phyloP scores from a whole-genome alignment of 2,888 invertebrate genomes.

The Alentia gelatinosa region DNA sequence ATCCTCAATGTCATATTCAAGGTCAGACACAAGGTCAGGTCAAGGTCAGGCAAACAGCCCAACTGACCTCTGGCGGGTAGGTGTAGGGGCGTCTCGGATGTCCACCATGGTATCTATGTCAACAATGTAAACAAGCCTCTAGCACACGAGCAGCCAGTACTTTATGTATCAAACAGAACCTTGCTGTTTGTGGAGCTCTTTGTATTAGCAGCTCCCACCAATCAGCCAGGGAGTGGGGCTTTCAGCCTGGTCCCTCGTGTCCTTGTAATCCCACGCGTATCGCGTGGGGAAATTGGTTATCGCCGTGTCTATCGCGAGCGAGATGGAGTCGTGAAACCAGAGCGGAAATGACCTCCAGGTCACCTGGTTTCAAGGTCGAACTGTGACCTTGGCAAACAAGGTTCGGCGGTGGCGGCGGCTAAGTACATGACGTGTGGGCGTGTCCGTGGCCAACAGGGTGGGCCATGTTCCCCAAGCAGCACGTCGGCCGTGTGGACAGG shows the following conservation, averaged over 20 bases:
- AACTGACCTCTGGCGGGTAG: background rate
- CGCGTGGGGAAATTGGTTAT: background rate
- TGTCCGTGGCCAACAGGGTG: background rate
- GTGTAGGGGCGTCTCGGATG: background rate
- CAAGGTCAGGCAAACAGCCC: slow-evolving; percentile 16
- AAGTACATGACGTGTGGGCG: background rate
- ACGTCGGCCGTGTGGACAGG: background rate
- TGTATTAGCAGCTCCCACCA: background rate
- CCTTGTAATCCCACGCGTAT: background rate
- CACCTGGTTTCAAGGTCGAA: slow-evolving; percentile 10
- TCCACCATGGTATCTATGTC: background rate
- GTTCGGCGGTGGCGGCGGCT: background rate
- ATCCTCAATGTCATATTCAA: slow-evolving; percentile 11
- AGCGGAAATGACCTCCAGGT: background rate
- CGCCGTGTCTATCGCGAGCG: background rate
- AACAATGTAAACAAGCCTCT: background rate
- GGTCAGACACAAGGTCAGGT: slow-evolving; percentile 4
- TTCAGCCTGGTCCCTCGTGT: background rate
- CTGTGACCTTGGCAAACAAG: background rate
- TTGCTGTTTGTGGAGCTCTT: background rate
- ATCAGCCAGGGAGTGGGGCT: background rate
- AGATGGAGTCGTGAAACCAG: background rate
- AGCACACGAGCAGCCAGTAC: background rate
- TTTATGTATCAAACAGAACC: background rate
- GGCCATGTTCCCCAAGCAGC: background rate